Evolutionary conservation across 2,113 vertebrate species (phyloP).

Genomic region (Forbesichthys agassizii): DNA sequence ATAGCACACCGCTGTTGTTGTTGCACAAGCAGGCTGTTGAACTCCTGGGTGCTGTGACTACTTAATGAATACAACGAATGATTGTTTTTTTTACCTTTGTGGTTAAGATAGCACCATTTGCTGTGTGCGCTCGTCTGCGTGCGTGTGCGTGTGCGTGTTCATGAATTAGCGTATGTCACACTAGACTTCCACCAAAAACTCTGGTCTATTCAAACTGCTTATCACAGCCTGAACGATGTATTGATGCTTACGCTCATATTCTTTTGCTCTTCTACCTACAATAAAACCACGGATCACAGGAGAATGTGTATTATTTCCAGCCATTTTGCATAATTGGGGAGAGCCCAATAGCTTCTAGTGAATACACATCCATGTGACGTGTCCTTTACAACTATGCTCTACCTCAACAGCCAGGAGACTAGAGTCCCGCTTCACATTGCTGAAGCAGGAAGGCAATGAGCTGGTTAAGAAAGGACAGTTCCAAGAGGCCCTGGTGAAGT

Average conservation of each 20-base stretch:
- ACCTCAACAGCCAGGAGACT: slow-evolving; percentile 64
- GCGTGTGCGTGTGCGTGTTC: background rate
- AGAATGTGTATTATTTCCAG: background rate
- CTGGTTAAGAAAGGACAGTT: slow-evolving; percentile 84
- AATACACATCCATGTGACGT: background rate
- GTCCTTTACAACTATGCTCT: background rate
- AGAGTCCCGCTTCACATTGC: slow-evolving; percentile 75
- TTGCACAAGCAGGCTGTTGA: slow-evolving; percentile 17
- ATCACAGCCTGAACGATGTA: slow-evolving; percentile 26
- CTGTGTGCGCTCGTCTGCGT: background rate
- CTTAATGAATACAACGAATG: background rate
- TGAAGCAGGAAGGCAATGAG: slow-evolving; percentile 89
- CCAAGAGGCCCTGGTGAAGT: slow-evolving; percentile 84
- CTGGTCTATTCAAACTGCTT: slow-evolving; percentile 12
- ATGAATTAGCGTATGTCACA: slow-evolving; percentile 36
- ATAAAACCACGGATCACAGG: too few relatives aligned
- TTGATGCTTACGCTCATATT: slow-evolving; percentile 14
- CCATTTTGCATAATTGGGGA: background rate
- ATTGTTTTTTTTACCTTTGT: background rate
- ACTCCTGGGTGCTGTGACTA: background rate
- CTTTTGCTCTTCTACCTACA: too few relatives aligned
- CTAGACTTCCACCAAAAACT: slow-evolving; percentile 15
- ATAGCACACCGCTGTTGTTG: slow-evolving; percentile 31
- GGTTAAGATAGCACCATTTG: too few relatives aligned
- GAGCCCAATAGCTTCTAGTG: too few relatives aligned